These are phyloP conservation scores for Tinamus guttatus DNA, from an alignment of 2,113 vertebrate genomes.

Conservation along the genomic window DNA sequence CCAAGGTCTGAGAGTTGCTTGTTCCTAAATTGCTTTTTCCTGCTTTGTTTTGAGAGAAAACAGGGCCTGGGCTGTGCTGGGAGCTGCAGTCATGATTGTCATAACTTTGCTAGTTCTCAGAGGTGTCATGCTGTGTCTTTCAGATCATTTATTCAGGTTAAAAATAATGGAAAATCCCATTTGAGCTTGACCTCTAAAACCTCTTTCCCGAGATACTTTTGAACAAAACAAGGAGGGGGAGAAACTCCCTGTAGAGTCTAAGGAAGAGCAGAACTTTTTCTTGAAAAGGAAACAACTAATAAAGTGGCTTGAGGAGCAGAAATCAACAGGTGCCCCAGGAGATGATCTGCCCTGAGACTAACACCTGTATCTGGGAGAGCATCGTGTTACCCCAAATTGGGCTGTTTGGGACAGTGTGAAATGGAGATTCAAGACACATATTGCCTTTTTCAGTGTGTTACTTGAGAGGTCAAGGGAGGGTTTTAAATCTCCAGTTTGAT, in stretches of 20 bases:
- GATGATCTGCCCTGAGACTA: background rate
- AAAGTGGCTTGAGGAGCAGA: slow-evolving; percentile 2
- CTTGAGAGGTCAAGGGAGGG: background rate
- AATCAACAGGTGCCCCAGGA: background rate
- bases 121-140: background rate
- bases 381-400: background rate
- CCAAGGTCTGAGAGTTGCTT: background rate
- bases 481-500: background rate
- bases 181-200: background rate
- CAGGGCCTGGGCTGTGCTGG: background rate
- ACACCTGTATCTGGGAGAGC: background rate
- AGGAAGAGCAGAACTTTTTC: background rate
- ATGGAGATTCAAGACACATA: background rate
- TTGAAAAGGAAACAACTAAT: background rate
- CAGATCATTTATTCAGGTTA: background rate
- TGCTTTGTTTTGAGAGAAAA: background rate
- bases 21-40: background rate
- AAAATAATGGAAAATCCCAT: background rate
- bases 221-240: background rate
- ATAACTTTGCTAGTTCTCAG: rapidly evolving
- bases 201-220: background rate
- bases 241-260: background rate
- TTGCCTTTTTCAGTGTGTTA: background rate
- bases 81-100: background rate
- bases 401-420: background rate